Percentiles rank a stretch among this genome's conserved stretches.
Evolutionary conservation across 2,797 vertebrate genomes (phyloP).

Genomic region (Lepilemur septentrionalis): DNA sequence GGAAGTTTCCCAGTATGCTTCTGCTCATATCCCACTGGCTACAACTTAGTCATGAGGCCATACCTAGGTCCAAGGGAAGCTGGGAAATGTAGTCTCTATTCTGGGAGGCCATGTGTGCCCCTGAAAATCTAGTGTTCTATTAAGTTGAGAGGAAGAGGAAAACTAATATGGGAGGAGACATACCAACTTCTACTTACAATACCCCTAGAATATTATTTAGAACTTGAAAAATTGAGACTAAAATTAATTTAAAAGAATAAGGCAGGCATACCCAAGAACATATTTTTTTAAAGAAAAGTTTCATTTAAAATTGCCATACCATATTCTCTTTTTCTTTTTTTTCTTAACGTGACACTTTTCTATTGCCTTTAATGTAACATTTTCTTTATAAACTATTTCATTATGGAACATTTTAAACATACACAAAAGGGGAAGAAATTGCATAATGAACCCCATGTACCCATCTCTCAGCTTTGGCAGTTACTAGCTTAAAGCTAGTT

Average conservation of each 20-base stretch:
- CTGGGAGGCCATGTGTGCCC: neutral
- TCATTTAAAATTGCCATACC: neutral
- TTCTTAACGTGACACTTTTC: neutral
- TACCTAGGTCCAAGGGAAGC: neutral
- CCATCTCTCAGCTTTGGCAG: neutral
- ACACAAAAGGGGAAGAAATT: neutral
- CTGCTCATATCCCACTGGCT: neutral
- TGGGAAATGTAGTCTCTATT: neutral
- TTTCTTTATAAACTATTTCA: neutral
- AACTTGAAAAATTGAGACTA: neutral
- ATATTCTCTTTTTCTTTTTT: neutral
- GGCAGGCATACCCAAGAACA: neutral
- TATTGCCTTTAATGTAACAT: neutral
- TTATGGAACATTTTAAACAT: neutral
- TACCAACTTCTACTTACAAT: neutral
- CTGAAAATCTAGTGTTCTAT: neutral
- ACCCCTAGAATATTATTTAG: neutral
- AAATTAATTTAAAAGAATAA: neutral
- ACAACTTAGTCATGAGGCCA: neutral
- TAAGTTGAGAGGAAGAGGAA: neutral
- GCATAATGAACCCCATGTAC: neutral
- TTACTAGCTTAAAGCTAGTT: neutral
- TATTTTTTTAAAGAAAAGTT: neutral
- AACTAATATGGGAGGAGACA: neutral
- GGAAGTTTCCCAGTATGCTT: neutral